Evolutionary conservation across 2,113 vertebrate species (phyloP).

Genomic region (Symphodus melops): DNA sequence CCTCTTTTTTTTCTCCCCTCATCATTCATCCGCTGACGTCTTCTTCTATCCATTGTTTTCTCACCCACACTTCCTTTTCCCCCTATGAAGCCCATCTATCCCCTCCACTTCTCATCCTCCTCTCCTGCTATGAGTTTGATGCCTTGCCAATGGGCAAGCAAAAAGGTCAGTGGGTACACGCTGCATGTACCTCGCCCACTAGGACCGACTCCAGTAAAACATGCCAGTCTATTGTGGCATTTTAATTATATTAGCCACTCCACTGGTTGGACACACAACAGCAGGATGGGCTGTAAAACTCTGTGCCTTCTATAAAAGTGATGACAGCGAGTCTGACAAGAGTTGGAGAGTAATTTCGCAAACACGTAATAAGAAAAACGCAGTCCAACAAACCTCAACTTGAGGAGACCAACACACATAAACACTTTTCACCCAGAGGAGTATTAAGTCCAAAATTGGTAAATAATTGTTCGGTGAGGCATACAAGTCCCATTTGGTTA

Average conservation of each 20-base stretch:
- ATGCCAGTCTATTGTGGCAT: constrained; percentile 63
- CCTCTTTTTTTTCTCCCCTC: constrained; percentile 14
- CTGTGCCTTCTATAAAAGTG: constrained; percentile 37
- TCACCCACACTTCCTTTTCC: constrained; percentile 26
- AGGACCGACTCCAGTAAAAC: constrained; percentile 64
- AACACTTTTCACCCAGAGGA: constrained; percentile 46
- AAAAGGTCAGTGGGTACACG: constrained; percentile 53
- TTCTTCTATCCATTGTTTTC: constrained; percentile 44
- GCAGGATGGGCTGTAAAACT: constrained; percentile 48
- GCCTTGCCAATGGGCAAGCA: constrained; percentile 54
- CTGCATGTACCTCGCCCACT: constrained; percentile 43
- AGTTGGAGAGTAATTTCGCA: constrained; percentile 31
- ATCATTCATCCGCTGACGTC: constrained; percentile 34
- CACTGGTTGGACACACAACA: constrained; percentile 33
- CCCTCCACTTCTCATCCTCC: constrained; percentile 36
- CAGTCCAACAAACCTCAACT: constrained; percentile 44
- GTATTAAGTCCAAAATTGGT: constrained; percentile 32
- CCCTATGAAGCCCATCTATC: background rate
- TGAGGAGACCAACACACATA: constrained; percentile 39
- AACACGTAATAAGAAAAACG: constrained; percentile 30
- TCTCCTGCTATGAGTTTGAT: constrained; percentile 49
- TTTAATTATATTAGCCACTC: constrained; percentile 73
- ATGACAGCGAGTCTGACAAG: constrained; percentile 31
- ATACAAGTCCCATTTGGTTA: constrained; percentile 41
- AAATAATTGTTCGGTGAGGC: constrained; percentile 30